A percentile compares a stretch with the other conserved stretches of the same genome.
Evolutionary conservation across 2,113 vertebrate species (phyloP).

Genomic region (Psilopsiagon aymara): DNA sequence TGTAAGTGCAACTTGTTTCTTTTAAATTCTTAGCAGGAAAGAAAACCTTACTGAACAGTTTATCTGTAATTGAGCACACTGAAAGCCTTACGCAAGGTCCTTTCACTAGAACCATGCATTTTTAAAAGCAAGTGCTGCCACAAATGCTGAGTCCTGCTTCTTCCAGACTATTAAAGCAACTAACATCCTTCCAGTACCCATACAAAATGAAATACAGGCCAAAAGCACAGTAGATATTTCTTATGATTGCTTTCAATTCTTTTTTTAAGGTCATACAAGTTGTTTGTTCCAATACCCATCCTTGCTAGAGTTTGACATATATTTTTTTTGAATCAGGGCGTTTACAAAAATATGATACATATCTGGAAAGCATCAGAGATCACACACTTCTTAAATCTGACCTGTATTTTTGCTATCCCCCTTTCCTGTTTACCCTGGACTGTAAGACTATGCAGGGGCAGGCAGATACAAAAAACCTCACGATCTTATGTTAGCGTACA

Average conservation of each 20-base stretch:
- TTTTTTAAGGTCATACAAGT: neutral
- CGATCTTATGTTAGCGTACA: accelerated
- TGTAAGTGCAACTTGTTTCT: neutral
- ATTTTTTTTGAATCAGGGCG: neutral
- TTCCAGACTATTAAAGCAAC: neutral
- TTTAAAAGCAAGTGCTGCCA: neutral
- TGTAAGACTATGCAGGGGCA: neutral
- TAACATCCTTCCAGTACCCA: neutral
- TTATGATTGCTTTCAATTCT: neutral
- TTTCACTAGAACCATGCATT: neutral
- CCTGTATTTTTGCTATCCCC: neutral
- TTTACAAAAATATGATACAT: neutral
- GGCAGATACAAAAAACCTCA: neutral
- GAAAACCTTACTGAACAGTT: neutral
- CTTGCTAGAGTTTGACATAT: neutral
- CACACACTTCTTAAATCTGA: neutral
- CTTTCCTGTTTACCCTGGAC: neutral
- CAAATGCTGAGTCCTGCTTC: neutral
- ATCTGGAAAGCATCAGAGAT: neutral
- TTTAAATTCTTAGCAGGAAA: neutral
- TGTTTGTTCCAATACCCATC: neutral
- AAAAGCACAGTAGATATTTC: neutral
- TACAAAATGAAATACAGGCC: neutral
- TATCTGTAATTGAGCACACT: neutral
- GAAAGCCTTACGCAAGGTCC: neutral